Evolutionary conservation across 30 jellyfish, hydroid and myxozoan genomes (phyloP).

Genomic region (Haliclystus octoradiatus): DNA sequence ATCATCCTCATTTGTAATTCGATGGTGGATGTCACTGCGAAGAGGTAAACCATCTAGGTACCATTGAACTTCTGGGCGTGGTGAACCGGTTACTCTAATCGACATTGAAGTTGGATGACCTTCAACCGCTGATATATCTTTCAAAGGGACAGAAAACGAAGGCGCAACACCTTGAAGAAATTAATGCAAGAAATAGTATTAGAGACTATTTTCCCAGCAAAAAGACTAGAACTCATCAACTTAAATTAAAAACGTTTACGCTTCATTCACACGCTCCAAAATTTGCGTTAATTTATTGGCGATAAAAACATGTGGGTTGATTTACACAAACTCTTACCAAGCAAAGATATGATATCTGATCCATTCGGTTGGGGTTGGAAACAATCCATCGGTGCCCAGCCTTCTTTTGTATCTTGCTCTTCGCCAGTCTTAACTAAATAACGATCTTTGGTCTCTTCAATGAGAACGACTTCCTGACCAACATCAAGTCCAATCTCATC

Average conservation of each 20-base stretch:
- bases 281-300: too few relatives aligned
- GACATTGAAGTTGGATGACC: slow-evolving; percentile 66
- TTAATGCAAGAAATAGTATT: not conserved
- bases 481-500: too few relatives aligned
- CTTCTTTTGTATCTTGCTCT: slow-evolving; percentile 44
- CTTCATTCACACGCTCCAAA: too few relatives aligned
- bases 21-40: slow-evolving; percentile 64
- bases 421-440: too few relatives aligned
- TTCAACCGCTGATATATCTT: slow-evolving; percentile 42
- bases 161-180: slow-evolving; percentile 52
- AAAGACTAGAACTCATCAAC: too few relatives aligned
- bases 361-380: slow-evolving; percentile 47
- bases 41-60: slow-evolving; percentile 90
- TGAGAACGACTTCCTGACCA: too few relatives aligned
- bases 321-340: too few relatives aligned
- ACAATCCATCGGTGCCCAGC: slow-evolving; percentile 82
- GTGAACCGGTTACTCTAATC: slow-evolving; percentile 63
- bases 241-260: too few relatives aligned
- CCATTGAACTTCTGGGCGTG: slow-evolving; percentile 88
- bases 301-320: too few relatives aligned
- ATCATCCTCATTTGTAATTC: slow-evolving; percentile 38
- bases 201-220: too few relatives aligned
- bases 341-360: slow-evolving; percentile 13
- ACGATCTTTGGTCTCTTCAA: too few relatives aligned
- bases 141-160: slow-evolving; percentile 24